Conservation (phyloP, 2,797 vertebrate species). For the Zalophus californianus region DNA sequence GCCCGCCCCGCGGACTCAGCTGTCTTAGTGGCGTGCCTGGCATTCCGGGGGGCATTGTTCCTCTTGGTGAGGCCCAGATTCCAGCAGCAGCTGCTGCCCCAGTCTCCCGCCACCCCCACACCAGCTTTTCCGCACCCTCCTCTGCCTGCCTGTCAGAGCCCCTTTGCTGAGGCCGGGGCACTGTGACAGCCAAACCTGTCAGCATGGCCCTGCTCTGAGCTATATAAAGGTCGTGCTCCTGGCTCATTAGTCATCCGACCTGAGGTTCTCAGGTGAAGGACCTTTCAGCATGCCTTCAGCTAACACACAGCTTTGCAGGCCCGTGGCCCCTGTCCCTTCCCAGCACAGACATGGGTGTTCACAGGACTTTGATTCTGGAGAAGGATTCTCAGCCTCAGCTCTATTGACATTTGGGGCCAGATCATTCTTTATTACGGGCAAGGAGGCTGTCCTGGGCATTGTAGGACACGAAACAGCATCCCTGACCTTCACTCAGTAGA, state of each 20-base stretch:
- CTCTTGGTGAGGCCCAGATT: slow-evolving; percentile 75
- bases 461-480: not conserved
- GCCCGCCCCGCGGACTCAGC: slow-evolving; percentile 70
- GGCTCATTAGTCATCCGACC: not conserved
- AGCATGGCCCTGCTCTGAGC: slow-evolving; percentile 74
- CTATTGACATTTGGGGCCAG: not conserved
- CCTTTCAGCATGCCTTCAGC: slow-evolving; percentile 26
- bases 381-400: not conserved
- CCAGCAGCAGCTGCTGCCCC: slow-evolving; percentile 84
- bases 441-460: not conserved
- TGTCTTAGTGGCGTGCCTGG: slow-evolving; percentile 76
- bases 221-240: slow-evolving; percentile 82
- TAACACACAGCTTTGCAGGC: not conserved
- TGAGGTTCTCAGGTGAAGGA: slow-evolving; percentile 2
- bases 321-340: not conserved
- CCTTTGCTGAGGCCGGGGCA: slow-evolving; percentile 58
- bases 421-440: not conserved
- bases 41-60: slow-evolving; percentile 73
- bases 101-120: not conserved
- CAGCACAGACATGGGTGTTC: rapidly evolving
- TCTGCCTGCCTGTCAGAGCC: not conserved
- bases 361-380: not conserved
- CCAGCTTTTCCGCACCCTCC: slow-evolving; percentile 36
- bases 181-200: slow-evolving; percentile 57
- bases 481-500: not conserved